phyloP scores from a whole-genome alignment of 64 coral and sea anemone species.

The Dendrophyllia cribrosa region DNA sequence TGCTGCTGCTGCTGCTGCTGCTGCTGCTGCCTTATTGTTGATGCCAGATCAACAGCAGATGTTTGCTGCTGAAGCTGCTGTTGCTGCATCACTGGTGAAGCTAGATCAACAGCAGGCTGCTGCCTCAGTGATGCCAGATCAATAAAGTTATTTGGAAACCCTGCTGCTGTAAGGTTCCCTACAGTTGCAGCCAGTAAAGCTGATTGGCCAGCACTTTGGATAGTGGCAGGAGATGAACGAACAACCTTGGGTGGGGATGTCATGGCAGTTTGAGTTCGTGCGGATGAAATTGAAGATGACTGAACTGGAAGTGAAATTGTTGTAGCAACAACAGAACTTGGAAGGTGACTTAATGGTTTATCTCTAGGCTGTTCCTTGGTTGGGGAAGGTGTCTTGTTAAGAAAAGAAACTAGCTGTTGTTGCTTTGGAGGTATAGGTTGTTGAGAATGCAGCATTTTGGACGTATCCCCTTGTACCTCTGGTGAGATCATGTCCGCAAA shows the following conservation, averaged over 20 bases:
- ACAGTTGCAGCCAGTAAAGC: conserved; percentile 6
- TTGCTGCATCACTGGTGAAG: neutral
- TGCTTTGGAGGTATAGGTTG: conserved; percentile 53
- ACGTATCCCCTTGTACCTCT: conserved; percentile 39
- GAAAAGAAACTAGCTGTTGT: conserved; percentile 30
- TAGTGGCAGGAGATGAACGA: conserved; percentile 18
- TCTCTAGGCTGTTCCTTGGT: conserved; percentile 72
- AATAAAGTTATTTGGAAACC: conserved; percentile 62
- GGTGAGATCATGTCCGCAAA: conserved; percentile 85
- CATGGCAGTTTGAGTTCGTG: conserved; percentile 26
- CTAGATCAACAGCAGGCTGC: neutral
- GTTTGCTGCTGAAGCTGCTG: neutral
- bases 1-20: conserved; percentile 3
- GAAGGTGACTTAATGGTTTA: conserved; percentile 44
- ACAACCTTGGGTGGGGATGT: conserved; percentile 62
- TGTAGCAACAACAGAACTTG: conserved; percentile 56
- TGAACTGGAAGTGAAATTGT: conserved; percentile 71
- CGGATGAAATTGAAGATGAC: conserved; percentile 32
- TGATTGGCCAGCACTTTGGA: neutral
- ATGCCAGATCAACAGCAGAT: neutral
- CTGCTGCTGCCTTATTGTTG: neutral
- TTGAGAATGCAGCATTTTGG: conserved; percentile 51
- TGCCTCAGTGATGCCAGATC: conserved; percentile 55
- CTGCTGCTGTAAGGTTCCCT: conserved; percentile 5
- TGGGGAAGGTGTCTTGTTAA: conserved; percentile 62